phyloP scores from a whole-genome alignment of 2,888 invertebrate genomes.

The Platycheirus rosarum region DNA sequence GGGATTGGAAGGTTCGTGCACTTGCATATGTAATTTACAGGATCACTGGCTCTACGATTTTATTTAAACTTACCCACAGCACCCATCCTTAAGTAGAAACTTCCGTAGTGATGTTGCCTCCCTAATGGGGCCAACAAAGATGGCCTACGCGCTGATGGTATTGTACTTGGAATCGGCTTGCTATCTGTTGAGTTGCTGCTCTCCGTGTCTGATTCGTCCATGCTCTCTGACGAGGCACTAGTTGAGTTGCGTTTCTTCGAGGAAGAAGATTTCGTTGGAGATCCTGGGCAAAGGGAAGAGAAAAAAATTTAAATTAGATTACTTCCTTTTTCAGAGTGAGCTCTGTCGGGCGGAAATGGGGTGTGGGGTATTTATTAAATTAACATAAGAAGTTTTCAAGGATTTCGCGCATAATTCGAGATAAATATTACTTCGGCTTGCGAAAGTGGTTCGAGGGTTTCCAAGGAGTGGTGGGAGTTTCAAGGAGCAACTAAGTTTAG shows the following conservation, averaged over 20 bases:
- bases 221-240: conserved; percentile 84
- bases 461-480: too few species aligned
- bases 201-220: conserved; percentile 84
- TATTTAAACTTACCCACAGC: conserved; percentile 88
- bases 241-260: conserved; percentile 78
- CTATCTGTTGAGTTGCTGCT: conserved; percentile 80
- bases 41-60: conserved; percentile 21
- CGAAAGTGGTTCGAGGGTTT: conserved; percentile 13
- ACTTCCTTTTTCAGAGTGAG: conserved; percentile 49
- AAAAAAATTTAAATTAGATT: conserved; percentile 52
- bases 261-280: conserved; percentile 79
- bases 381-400: conserved; percentile 17
- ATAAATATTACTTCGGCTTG: conserved; percentile 34
- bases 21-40: conserved; percentile 56
- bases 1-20: conserved; percentile 43
- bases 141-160: conserved; percentile 83
- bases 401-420: conserved; percentile 6
- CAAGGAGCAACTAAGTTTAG: too few species aligned
- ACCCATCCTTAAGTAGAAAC: conserved; percentile 96
- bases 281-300: conserved; percentile 75
- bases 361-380: neutral
- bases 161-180: conserved; percentile 83
- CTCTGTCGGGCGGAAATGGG: neutral
- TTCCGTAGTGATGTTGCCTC: conserved; percentile 91
- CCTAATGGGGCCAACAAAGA: conserved; percentile 83